These are phyloP conservation scores for Tipula vernalis DNA, from an alignment of 2,888 invertebrate genomes.

Conservation along the genomic window DNA sequence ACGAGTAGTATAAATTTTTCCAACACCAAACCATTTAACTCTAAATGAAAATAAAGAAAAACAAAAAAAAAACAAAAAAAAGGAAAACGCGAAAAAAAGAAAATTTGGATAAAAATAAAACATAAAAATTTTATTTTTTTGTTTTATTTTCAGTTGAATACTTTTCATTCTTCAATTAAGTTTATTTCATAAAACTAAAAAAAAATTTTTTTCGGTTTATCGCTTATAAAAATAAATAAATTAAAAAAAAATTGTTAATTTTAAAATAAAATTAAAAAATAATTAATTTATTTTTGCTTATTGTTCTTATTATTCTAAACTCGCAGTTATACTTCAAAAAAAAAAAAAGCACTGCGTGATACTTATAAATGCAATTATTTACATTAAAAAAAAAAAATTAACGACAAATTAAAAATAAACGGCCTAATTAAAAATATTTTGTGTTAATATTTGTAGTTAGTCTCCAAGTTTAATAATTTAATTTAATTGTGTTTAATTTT, in stretches of 20 bases:
- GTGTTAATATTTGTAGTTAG: not conserved
- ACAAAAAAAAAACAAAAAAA: not conserved
- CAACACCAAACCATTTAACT: not conserved
- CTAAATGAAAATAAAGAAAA: not conserved
- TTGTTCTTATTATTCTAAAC: not conserved
- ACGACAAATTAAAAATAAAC: not conserved
- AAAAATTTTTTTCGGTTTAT: not conserved
- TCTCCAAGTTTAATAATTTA: no score
- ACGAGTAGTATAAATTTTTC: not conserved
- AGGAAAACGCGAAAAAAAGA: not conserved
- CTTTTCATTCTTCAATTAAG: not conserved
- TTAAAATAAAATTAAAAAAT: not conserved
- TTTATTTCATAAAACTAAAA: not conserved
- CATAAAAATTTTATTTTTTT: not conserved
- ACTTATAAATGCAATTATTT: not conserved
- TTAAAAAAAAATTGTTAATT: not conserved
- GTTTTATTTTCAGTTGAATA: not conserved
- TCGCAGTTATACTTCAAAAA: not conserved
- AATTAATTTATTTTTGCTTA: not conserved
- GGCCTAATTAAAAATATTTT: not conserved
- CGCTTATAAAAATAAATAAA: not conserved
- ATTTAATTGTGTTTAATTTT: no score
- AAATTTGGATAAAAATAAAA: conserved; percentile 1
- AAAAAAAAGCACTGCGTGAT: not conserved
- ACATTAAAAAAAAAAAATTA: not conserved